A percentile compares a stretch with the other conserved stretches of the same genome.
These are phyloP conservation scores for Cosmopolites sordidus DNA, from an alignment of 2,888 invertebrate species.

Conservation along the genomic window DNA sequence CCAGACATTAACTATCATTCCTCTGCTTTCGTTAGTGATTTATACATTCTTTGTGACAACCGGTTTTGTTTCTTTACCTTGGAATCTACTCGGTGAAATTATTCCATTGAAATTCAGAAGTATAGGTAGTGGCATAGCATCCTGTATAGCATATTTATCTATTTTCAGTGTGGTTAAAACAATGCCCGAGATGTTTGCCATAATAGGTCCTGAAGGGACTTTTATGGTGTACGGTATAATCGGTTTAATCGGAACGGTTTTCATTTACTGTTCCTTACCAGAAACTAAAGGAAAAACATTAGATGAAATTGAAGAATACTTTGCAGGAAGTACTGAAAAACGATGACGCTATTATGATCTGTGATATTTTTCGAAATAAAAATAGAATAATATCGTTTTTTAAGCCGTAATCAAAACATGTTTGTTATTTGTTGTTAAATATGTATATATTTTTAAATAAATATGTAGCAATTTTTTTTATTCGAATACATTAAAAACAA, in stretches of 20 bases:
- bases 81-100: slow-evolving; percentile 72
- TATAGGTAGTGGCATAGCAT: slow-evolving; percentile 62
- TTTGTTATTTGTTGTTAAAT: no score
- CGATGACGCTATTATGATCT: no score
- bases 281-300: slow-evolving; percentile 67
- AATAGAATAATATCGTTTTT: no score
- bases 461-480: no score
- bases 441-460: no score
- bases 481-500: no score
- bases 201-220: slow-evolving; percentile 58
- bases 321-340: slow-evolving; percentile 30
- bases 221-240: slow-evolving; percentile 60
- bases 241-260: slow-evolving; percentile 55
- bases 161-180: slow-evolving; percentile 66
- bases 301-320: slow-evolving; percentile 63
- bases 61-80: slow-evolving; percentile 55
- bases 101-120: slow-evolving; percentile 56
- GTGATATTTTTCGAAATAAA: no score
- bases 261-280: slow-evolving; percentile 59
- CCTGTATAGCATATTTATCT: slow-evolving; percentile 60
- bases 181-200: slow-evolving; percentile 57
- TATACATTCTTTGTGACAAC: slow-evolving; percentile 58
- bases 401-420: no score
- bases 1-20: background rate
- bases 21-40: background rate